Conservation (phyloP, 2,113 vertebrate genomes). For the Stercorarius parasiticus region DNA sequence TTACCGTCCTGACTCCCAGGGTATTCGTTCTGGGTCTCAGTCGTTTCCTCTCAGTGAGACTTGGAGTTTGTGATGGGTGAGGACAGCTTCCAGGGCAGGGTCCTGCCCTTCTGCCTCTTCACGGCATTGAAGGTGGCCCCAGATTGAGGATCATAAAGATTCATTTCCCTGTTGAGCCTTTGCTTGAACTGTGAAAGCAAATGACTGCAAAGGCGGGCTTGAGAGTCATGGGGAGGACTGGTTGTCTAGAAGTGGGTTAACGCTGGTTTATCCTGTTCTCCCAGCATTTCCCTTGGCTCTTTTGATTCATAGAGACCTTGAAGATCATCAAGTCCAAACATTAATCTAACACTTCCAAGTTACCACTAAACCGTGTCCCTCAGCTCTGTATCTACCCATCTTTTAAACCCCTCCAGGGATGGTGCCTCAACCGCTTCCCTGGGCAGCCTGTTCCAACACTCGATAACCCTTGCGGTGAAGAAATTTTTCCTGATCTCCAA, state of each 20-base stretch:
- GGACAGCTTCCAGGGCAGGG: not conserved
- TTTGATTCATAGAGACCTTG: not conserved
- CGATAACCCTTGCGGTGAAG: not conserved
- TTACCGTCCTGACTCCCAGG: not conserved
- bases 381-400: not conserved
- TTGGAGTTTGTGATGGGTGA: not conserved
- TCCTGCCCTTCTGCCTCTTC: not conserved
- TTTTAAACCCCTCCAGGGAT: not conserved
- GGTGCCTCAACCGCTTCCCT: not conserved
- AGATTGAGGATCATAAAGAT: not conserved
- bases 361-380: not conserved
- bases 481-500: not conserved
- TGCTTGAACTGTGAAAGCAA: not conserved
- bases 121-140: accelerated
- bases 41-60: not conserved
- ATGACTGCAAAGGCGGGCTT: too few relatives aligned
- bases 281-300: not conserved
- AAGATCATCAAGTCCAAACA: not conserved
- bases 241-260: not conserved
- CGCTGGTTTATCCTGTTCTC: not conserved
- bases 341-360: not conserved
- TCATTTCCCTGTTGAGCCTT: not conserved
- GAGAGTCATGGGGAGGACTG: not conserved
- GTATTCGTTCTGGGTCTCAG: accelerated
- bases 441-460: not conserved